Percentiles rank a stretch among this genome's conserved stretches.
phyloP scores from a whole-genome alignment of 2,888 invertebrate genomes.

The Aphelenchoides bicaudatus region DNA sequence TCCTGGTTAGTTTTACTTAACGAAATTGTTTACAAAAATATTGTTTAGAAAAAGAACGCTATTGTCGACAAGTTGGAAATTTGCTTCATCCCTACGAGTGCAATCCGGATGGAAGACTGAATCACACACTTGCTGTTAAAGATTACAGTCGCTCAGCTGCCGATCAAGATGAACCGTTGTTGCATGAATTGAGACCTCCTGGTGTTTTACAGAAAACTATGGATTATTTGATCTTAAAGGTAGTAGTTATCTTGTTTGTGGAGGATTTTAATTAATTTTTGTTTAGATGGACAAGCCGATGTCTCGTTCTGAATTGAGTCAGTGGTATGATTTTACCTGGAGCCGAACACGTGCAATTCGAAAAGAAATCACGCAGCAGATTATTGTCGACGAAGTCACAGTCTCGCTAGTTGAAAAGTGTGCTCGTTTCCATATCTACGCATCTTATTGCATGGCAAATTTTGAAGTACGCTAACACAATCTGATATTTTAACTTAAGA shows the following conservation, averaged over 20 bases:
- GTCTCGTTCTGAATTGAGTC: slow-evolving; percentile 63
- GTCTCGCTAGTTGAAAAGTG: slow-evolving; percentile 88
- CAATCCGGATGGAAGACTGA: slow-evolving; percentile 36
- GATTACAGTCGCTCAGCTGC: slow-evolving; percentile 95
- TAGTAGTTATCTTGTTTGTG: too few species aligned
- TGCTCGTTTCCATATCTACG: slow-evolving; percentile 90
- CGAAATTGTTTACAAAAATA: too few species aligned
- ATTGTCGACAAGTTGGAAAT: slow-evolving; percentile 65
- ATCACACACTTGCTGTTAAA: slow-evolving; percentile 65
- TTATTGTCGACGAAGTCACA: slow-evolving; percentile 76
- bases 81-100: slow-evolving; percentile 62
- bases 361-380: slow-evolving; percentile 96
- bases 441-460: slow-evolving; percentile 69
- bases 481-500: too few species aligned
- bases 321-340: slow-evolving; percentile 97
- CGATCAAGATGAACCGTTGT: slow-evolving; percentile 89
- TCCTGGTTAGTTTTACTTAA: too few species aligned
- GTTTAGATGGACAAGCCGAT: slow-evolving; percentile 42
- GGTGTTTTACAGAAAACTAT: slow-evolving; percentile 78
- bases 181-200: slow-evolving; percentile 84
- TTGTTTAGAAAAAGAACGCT: slow-evolving; percentile 64
- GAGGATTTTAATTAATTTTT: too few species aligned
- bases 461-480: slow-evolving; percentile 11
- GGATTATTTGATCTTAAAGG: slow-evolving; percentile 79
- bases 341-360: slow-evolving; percentile 88